These are phyloP conservation scores for Hycleus phaleratus DNA, from an alignment of 1,140 invertebrate genomes.

Conservation along the genomic window DNA sequence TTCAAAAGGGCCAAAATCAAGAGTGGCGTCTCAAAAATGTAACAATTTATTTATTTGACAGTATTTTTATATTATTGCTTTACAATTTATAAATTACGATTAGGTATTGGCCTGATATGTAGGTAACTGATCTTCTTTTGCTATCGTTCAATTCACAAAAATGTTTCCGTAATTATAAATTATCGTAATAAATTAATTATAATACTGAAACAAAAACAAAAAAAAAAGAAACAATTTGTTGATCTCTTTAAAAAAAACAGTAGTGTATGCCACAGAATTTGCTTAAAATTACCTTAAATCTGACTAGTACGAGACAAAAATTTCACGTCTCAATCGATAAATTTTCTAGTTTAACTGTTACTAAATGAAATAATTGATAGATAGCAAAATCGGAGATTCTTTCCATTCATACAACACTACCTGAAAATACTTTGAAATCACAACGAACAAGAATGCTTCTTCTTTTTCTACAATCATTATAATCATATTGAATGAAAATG, in stretches of 20 bases:
- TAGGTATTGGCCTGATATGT: conserved; percentile 14
- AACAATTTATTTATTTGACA: conserved; percentile 22
- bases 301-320: conserved; percentile 21
- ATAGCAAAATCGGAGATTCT: conserved; percentile 20
- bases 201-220: conserved; percentile 19
- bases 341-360: neutral
- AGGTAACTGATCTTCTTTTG: conserved; percentile 20
- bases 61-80: conserved; percentile 22
- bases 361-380: neutral
- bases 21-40: conserved; percentile 16
- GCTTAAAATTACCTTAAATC: neutral
- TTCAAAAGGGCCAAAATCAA: neutral
- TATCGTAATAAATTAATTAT: conserved; percentile 23
- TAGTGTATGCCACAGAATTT: too few relatives aligned
- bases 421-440: conserved; percentile 14
- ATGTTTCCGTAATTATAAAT: conserved; percentile 6
- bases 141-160: conserved; percentile 11
- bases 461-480: too few relatives aligned
- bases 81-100: conserved; percentile 10
- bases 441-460: conserved; percentile 15
- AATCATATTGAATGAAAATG: neutral
- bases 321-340: conserved; percentile 1
- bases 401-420: neutral
- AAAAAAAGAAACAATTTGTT: too few relatives aligned
- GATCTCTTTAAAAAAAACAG: too few relatives aligned